Conservation (phyloP, 2,888 invertebrate species). For the Cheilosia grossa region DNA sequence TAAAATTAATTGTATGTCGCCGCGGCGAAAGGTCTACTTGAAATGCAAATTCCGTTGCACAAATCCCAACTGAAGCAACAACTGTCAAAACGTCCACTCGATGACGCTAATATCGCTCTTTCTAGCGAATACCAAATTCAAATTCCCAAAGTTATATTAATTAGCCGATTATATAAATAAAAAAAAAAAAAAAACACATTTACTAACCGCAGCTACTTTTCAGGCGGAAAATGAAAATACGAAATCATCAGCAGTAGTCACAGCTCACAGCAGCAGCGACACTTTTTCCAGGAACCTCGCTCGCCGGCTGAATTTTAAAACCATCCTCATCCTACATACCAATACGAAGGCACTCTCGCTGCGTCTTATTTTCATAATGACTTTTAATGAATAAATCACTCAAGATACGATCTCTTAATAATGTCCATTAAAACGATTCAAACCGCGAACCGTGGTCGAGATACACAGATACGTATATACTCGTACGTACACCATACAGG, state of each 20-base stretch:
- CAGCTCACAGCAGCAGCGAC: constrained; percentile 56
- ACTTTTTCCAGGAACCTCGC: constrained; percentile 70
- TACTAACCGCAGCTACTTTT: constrained; percentile 47
- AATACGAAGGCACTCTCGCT: constrained; percentile 39
- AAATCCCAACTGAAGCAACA: constrained; percentile 53
- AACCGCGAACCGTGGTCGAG: constrained; percentile 73
- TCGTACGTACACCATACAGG: background rate
- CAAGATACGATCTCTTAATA: constrained; percentile 83
- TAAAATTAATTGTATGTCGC: constrained; percentile 33
- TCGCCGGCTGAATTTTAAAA: constrained; percentile 73
- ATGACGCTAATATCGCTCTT: constrained; percentile 60
- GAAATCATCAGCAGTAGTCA: constrained; percentile 43
- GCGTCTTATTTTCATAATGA: constrained; percentile 79
- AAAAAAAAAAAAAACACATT: constrained; percentile 34
- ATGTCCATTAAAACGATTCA: constrained; percentile 80
- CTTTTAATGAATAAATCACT: constrained; percentile 83
- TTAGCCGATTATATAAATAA: constrained; percentile 57
- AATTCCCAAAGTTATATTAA: constrained; percentile 64
- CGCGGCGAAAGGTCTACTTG: constrained; percentile 22
- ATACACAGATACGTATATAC: constrained; percentile 58
- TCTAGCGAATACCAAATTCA: constrained; percentile 62
- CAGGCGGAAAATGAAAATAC: constrained; percentile 57
- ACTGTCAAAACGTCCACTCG: constrained; percentile 56
- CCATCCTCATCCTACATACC: constrained; percentile 50
- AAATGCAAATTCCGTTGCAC: constrained; percentile 61